Evolutionary conservation across 2,113 vertebrate genomes (phyloP).

Genomic region (Arizona elegans): DNA sequence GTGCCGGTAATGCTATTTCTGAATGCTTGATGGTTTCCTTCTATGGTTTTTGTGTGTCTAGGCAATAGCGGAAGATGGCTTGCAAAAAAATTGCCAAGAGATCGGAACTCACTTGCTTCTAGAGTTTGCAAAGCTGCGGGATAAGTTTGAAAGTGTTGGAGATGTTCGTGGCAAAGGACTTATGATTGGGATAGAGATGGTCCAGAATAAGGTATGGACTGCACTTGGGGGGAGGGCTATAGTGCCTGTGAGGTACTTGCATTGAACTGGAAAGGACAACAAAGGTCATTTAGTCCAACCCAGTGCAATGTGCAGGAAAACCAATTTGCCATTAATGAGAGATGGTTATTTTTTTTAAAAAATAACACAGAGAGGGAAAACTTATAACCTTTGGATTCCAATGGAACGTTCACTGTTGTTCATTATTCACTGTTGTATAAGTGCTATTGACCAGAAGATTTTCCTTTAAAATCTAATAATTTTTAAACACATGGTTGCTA

Average conservation of each 20-base stretch:
- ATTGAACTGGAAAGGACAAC: background rate
- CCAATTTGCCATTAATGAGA: background rate
- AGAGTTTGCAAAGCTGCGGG: constrained; percentile 82
- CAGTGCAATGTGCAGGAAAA: background rate
- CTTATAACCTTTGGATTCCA: background rate
- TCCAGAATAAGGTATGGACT: constrained; percentile 84
- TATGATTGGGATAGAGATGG: constrained; percentile 92
- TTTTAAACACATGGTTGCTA: background rate
- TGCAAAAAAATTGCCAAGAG: constrained; percentile 76
- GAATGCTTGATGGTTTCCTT: constrained; percentile 15
- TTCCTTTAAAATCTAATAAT: background rate
- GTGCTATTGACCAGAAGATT: background rate
- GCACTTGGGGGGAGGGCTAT: background rate
- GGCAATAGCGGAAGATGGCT: constrained; percentile 82
- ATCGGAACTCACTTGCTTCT: constrained; percentile 84
- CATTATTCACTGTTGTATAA: background rate
- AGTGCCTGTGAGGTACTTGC: background rate
- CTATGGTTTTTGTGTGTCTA: constrained; percentile 46
- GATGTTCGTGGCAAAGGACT: constrained; percentile 95
- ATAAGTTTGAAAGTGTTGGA: constrained; percentile 86
- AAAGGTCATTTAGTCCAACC: background rate
- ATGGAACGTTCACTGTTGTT: background rate
- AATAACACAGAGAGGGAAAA: background rate
- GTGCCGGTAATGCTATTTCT: background rate
- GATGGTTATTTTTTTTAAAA: background rate